Conservation (phyloP, 2,888 invertebrate species). For the Plebejus melissa region DNA sequence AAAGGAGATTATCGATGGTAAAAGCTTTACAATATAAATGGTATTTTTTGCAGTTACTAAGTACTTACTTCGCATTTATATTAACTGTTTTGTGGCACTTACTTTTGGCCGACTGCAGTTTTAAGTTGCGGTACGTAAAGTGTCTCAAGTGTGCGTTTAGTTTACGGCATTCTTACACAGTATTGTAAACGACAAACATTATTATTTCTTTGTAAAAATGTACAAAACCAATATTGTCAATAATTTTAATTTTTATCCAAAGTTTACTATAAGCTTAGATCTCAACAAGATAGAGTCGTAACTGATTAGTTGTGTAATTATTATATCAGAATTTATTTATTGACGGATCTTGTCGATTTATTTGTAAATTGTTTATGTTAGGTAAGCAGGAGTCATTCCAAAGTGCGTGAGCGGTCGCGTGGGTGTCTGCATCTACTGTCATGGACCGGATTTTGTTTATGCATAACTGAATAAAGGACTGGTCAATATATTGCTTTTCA, state of each 20-base stretch:
- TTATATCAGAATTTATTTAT: conserved; percentile 74
- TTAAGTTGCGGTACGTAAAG: conserved; percentile 53
- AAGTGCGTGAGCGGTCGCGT: conserved; percentile 60
- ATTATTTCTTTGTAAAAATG: conserved; percentile 71
- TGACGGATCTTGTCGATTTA: conserved; percentile 55
- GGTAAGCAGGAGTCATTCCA: conserved; percentile 72
- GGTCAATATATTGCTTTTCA: conserved; percentile 38
- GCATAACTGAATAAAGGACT: conserved; percentile 72
- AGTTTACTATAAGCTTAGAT: conserved; percentile 77
- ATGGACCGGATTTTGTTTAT: conserved; percentile 71
- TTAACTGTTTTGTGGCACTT: conserved; percentile 43
- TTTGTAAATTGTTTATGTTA: conserved; percentile 64
- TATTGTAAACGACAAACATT: conserved; percentile 51
- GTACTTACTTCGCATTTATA: conserved; percentile 14
- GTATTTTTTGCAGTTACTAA: not conserved
- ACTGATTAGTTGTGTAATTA: conserved; percentile 64
- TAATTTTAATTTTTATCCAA: conserved; percentile 74
- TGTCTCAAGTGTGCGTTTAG: conserved; percentile 67
- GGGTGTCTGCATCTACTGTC: conserved; percentile 52
- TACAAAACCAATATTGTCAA: conserved; percentile 62
- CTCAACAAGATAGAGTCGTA: conserved; percentile 62
- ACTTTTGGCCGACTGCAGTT: conserved; percentile 50
- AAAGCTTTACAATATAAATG: conserved; percentile 18
- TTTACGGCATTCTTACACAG: conserved; percentile 49
- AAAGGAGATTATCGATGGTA: not conserved